Base-by-base conservation (phyloP, 2,797 vertebrate species). In the Otolemur crassicaudatus region DNA sequence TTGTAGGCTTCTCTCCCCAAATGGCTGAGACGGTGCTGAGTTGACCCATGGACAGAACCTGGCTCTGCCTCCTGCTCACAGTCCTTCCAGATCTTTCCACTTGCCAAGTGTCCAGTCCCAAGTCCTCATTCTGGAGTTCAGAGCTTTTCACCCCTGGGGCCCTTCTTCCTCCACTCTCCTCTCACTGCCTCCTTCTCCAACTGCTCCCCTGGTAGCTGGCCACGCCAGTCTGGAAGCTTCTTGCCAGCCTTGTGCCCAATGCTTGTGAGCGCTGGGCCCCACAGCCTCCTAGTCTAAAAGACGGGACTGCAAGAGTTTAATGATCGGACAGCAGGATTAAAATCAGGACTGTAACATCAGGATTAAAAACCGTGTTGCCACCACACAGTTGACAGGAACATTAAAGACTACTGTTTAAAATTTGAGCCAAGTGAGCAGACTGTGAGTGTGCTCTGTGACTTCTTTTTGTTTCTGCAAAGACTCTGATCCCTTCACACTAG, bases 141-240 rank as follows among this genome's bases (percentile, higher is more conserved):
- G n/a, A 60, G 83, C 19, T 53, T 40, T 9, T 69, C 22, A 5
- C 0, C 10, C 20, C 4, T 2, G 0, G 46, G 72, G 3, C 61
- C 49, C 43, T 27, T n/a, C 65, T 7, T 56, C n/a, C 6, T 4
- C 27, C 0, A 7, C 14, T 17, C 60, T n/a, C 37, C 8, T 37
- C 83, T 43, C 46, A 23, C 6, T 23, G 25, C 25, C 25, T 77
- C 29, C 29, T 82, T 6, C 23, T 37, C 65, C 5, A 40, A 37
- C 49, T 11, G 29, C 37, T 53, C 14, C 13, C 19, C 17, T 0
- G 7, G 7, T 11, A 1, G 70, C 58, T 8, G 46, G 72, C 63
- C 22, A 13, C 0, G 0, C 4, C 0, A 1, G 23, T 4, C 81
- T 9, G 6, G 29, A 49, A 8, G 16, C 7, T 5, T 5, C 2